Conservation (phyloP, 1,140 invertebrate species). For the Musca domestica region DNA sequence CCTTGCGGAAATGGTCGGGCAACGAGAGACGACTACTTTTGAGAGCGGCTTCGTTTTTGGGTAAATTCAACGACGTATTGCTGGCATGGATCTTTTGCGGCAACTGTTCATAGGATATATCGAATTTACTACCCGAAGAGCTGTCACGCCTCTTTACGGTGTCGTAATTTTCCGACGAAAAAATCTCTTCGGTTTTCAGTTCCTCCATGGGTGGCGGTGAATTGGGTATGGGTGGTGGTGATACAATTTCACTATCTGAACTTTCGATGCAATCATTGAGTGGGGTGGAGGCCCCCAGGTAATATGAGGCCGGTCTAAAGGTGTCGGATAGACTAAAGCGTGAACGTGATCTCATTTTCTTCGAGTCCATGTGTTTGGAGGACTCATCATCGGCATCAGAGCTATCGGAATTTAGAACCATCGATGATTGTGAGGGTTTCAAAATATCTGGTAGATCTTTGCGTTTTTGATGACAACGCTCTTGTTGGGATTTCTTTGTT, state of each 20-base stretch:
- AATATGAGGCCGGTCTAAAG: constrained; percentile 83
- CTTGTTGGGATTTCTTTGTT: constrained; percentile 36
- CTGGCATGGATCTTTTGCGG: constrained; percentile 47
- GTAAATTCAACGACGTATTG: constrained; percentile 44
- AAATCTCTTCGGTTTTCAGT: constrained; percentile 52
- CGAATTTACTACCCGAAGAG: constrained; percentile 38
- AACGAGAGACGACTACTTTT: constrained; percentile 49
- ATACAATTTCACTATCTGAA: constrained; percentile 77
- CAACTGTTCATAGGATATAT: constrained; percentile 47
- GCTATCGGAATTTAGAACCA: constrained; percentile 61
- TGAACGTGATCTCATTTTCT: constrained; percentile 65
- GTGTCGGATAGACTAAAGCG: constrained; percentile 82
- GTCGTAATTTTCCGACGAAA: constrained; percentile 52
- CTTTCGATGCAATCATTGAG: constrained; percentile 71
- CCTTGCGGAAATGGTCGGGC: constrained; percentile 46
- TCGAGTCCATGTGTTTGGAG: constrained; percentile 72
- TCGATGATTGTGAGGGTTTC: constrained; percentile 56
- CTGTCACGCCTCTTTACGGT: constrained; percentile 46
- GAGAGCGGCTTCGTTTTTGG: constrained; percentile 31
- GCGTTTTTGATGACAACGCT: constrained; percentile 35
- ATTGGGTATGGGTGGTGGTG: constrained; percentile 77
- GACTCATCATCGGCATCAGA: constrained; percentile 84
- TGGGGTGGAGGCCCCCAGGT: constrained; percentile 62
- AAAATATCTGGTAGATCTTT: constrained; percentile 66
- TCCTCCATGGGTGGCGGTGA: constrained; percentile 70